Percentiles rank a stretch among this genome's conserved stretches.
phyloP scores from a whole-genome alignment of 2,797 vertebrate species.

The Mionectes olivaceus region DNA sequence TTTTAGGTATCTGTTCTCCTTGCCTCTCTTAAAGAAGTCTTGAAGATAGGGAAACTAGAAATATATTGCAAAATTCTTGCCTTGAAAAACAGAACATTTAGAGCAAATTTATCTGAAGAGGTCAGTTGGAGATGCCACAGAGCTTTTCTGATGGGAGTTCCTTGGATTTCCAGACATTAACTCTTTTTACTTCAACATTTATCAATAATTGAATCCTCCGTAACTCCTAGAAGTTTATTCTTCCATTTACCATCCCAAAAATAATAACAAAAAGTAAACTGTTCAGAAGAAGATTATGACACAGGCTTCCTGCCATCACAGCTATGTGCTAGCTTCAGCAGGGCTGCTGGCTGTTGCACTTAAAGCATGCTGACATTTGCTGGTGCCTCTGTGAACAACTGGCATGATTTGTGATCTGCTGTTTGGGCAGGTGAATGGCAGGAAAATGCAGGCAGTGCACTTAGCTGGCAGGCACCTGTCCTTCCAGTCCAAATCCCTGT shows the following conservation, averaged over 20 bases:
- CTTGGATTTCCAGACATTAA: background rate
- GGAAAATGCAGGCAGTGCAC: background rate
- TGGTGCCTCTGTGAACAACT: conserved; percentile 56
- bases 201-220: background rate
- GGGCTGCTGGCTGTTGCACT: background rate
- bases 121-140: background rate
- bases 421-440: conserved; percentile 39
- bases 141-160: background rate
- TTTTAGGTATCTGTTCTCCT: background rate
- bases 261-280: background rate
- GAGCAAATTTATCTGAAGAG: background rate
- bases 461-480: background rate
- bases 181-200: background rate
- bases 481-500: background rate
- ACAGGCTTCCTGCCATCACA: conserved; percentile 18
- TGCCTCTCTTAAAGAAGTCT: background rate
- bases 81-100: background rate
- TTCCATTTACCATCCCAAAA: background rate
- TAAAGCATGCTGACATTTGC: conserved; percentile 60
- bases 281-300: conserved; percentile 26
- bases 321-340: conserved; percentile 62
- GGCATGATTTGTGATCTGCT: conserved; percentile 54
- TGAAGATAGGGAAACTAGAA: background rate
- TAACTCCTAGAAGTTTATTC: background rate
- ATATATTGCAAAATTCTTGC: background rate